Evolutionary conservation across 1,140 invertebrate species (phyloP), one percentile per base, ranked within the genome.

Genomic region (Drosophila melanica): DNA sequence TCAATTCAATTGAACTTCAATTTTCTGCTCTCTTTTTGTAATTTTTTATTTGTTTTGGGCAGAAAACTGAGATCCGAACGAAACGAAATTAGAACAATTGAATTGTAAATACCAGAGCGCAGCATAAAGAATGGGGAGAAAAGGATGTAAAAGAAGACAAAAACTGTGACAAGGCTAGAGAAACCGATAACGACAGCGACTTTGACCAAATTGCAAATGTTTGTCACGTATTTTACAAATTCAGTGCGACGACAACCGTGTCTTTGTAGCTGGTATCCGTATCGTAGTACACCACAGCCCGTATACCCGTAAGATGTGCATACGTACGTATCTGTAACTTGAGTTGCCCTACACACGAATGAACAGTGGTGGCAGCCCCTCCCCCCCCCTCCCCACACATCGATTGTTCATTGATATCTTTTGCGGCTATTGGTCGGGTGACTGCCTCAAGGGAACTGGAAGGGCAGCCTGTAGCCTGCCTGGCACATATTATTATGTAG

Each of bases 171-270:
- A 44, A 53, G 35, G 65, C 59, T 59, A 47, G 63, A 42, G 75
- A 20, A 30, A 48, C 48, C 57, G 51, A 55, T 53, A 50, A 16
- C 47, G 58, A 62, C 27, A 39, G 42, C 59, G 68, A 66, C 68
- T 71, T 67, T 67, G 54, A 80, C 69, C 73, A 78, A 89, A 89
- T 89, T 90, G 85, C 55, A 80, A 89, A 89, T 89, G 84, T 89
- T 90, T 90, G 84, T 89, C 84, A 89, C 84, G 84, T 89, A 89
- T 90, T 90, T 90, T 90, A 90, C 85, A 89, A 89, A 89, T 90
- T 90, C 84, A 89, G 73, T 89, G 85, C 80, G 77, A 89, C 73
- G 79, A 84, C 62, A 65, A 75, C 51, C 64, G 74, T 82, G 72
- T 64, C 76, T 70, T 65, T 41, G 44, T 54, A 72, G 73, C 62